Base-by-base conservation (phyloP, 2,888 invertebrate genomes). In the Clusia tigrina region DNA sequence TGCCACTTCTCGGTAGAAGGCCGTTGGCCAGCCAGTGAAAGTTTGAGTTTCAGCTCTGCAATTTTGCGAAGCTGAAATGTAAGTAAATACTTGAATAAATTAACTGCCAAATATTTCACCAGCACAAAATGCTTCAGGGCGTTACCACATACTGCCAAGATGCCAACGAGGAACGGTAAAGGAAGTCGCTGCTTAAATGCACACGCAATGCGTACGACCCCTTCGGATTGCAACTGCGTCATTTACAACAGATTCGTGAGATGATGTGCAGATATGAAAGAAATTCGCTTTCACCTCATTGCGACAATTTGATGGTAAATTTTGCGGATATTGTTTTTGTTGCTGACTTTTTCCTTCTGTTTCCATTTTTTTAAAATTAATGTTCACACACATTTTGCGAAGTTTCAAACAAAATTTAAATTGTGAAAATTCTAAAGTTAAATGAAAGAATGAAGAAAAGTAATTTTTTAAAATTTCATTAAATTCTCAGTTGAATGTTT, bases 211-310 rank as follows among this genome's bases (percentile, higher is more conserved):
- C 54, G 62, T 62, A 48, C 53, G 17, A 42, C 42, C 38, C 20
- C 52, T 17, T 42, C 22, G 48, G 5, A 48, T 2, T 48, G 48
- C 48, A 48, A 20, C 5, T n/a, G 12, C 42, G 3, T 9, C 42
- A n/a, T 15, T n/a, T 15, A 42, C 42, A 6, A n/a, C 42, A 42
- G 42, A n/a, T 42, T 42, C 15, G 12, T 6, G 42, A 42, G 42
- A 42, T 42, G 42, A 6, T 42, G 42, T 6, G 18, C 20, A 48
- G 48, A 48, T 20, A 48, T 48, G 22, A 53, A 59, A 59, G 52
- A 59, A 62, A 62, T 57, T 63, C 63, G 66, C 66, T 66, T 66
- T 66, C 66, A 61, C 66, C 66, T 37, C 25, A 52, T 66, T 58
- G 53, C 57, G 54, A 59, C 56, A 58, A 58, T 55, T 58, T 63